Evolutionary conservation across 2,113 vertebrate genomes (phyloP).

Genomic region (Ellobius talpinus): DNA sequence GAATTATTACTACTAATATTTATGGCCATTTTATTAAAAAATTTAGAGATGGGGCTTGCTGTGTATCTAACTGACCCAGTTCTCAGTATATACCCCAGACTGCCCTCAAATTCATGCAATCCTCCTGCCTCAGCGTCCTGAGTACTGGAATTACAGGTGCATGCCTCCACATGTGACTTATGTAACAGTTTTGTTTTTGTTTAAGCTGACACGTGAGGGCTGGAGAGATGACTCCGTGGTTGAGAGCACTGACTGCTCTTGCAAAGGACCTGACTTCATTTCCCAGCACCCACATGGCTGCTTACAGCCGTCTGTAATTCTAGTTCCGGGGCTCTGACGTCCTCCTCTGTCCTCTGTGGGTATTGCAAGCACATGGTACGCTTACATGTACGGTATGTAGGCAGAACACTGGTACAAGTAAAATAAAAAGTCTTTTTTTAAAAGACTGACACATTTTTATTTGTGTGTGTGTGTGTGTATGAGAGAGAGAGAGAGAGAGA

Average conservation of each 20-base stretch:
- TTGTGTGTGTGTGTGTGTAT: not conserved
- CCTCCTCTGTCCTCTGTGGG: not conserved
- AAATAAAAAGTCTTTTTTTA: not conserved
- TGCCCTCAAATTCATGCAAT: not conserved
- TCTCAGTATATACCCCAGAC: not conserved
- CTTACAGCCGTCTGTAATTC: not conserved
- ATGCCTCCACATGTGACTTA: not conserved
- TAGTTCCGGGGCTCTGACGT: not conserved
- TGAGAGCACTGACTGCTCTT: not conserved
- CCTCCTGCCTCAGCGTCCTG: not conserved
- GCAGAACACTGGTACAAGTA: not conserved
- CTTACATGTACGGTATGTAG: not conserved
- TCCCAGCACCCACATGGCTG: not conserved
- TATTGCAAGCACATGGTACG: not conserved
- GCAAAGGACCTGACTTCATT: not conserved
- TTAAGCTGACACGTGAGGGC: not conserved
- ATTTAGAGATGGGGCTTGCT: not conserved
- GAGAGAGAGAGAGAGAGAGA: too few relatives aligned
- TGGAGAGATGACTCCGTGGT: not conserved
- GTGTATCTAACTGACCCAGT: not conserved
- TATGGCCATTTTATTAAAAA: not conserved
- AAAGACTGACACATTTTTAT: not conserved
- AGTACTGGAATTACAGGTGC: not conserved
- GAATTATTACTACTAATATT: conserved; percentile 27
- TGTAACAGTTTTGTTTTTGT: not conserved